phyloP scores from a whole-genome alignment of 2,113 vertebrate genomes.

The Scalopus aquaticus region DNA sequence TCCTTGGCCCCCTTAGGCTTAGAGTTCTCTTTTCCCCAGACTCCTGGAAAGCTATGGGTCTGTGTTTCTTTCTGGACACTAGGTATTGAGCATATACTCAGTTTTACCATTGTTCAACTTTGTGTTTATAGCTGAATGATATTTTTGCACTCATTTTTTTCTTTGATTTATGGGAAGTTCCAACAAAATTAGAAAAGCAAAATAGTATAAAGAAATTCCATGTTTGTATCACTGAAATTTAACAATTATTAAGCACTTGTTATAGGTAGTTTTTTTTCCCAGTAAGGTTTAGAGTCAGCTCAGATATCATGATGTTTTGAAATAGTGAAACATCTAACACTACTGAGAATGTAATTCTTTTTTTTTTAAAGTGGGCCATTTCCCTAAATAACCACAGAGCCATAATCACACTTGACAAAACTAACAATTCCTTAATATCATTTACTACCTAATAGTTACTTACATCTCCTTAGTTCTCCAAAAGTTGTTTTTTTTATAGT shows the following conservation, averaged over 20 bases:
- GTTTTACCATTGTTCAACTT: neutral
- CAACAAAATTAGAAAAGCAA: neutral
- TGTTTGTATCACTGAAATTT: neutral
- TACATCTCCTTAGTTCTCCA: neutral
- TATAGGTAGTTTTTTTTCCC: neutral
- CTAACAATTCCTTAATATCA: neutral
- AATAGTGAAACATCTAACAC: neutral
- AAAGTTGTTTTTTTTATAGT: neutral
- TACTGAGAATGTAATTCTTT: neutral
- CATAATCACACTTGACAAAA: slow-evolving; percentile 1
- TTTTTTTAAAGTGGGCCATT: neutral
- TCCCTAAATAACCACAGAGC: neutral
- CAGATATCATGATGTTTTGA: neutral
- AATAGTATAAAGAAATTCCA: neutral
- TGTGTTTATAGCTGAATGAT: neutral
- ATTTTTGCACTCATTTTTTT: neutral
- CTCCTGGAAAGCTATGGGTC: neutral
- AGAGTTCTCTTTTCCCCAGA: neutral
- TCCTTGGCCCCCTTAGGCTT: neutral
- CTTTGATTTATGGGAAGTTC: neutral
- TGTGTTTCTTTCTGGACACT: neutral
- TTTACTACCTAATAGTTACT: neutral
- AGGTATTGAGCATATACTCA: neutral
- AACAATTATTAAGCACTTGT: neutral
- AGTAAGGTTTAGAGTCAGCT: neutral